Percentiles rank a stretch among this genome's conserved stretches.
These are phyloP conservation scores for Eupithecia dodoneata DNA, from an alignment of 2,888 invertebrate species.

Conservation along the genomic window DNA sequence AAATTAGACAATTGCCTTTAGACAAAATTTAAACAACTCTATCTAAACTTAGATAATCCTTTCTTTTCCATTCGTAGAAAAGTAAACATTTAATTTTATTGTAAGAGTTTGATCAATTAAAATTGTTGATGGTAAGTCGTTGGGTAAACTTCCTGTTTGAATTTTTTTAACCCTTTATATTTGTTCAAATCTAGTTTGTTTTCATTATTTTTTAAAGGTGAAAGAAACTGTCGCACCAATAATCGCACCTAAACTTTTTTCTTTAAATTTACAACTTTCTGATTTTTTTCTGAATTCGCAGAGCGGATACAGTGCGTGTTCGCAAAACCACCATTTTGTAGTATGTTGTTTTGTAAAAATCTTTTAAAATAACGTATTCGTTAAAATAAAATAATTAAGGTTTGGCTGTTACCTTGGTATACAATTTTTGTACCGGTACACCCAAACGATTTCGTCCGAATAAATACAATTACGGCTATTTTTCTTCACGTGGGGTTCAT, in stretches of 20 bases:
- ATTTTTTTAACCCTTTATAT: background rate
- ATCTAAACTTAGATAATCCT: constrained; percentile 14
- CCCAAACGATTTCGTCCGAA: constrained; percentile 53
- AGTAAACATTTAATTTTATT: constrained; percentile 17
- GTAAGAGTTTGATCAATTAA: constrained; percentile 12
- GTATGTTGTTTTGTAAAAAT: too few species aligned
- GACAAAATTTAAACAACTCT: constrained; percentile 7
- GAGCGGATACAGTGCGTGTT: too few species aligned
- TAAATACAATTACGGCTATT: constrained; percentile 61
- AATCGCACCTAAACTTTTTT: background rate
- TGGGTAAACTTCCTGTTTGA: constrained; percentile 11
- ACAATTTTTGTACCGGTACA: constrained; percentile 30
- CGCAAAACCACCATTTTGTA: too few species aligned
- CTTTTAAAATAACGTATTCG: background rate
- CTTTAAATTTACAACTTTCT: background rate
- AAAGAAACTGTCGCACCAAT: background rate
- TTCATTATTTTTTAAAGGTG: background rate
- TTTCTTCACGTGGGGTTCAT: constrained; percentile 57
- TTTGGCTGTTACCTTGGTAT: background rate
- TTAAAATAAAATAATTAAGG: background rate
- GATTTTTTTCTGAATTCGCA: too few species aligned
- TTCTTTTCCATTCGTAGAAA: constrained; percentile 14
- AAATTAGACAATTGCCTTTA: constrained; percentile 16
- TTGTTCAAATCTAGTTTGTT: background rate
- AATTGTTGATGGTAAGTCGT: constrained; percentile 14